Conservation (phyloP, 1,140 invertebrate genomes). For the Wiebesia pumilae region DNA sequence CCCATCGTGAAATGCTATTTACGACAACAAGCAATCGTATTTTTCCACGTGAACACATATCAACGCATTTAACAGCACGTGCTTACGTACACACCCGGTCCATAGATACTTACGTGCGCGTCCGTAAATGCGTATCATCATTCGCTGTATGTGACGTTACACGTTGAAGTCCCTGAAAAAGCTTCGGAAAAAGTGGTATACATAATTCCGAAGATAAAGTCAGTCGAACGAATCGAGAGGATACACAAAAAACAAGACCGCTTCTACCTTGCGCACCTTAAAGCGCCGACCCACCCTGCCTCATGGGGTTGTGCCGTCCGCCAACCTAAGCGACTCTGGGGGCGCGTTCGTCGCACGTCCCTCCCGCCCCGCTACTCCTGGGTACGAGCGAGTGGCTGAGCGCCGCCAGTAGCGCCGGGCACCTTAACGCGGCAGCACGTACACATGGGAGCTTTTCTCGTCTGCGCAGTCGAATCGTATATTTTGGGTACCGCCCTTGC, state of each 20-base stretch:
- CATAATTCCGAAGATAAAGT: background rate
- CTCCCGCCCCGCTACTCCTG: background rate
- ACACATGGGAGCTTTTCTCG: constrained; percentile 45
- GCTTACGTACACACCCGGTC: no score
- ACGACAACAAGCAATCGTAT: no score
- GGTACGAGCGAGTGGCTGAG: background rate
- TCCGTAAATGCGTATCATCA: no score
- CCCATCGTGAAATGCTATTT: no score
- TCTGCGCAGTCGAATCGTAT: background rate
- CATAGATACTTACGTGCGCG: no score
- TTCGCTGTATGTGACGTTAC: no score
- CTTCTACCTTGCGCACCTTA: background rate
- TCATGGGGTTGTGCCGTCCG: background rate
- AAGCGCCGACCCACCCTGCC: background rate
- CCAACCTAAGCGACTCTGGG: constrained; percentile 17
- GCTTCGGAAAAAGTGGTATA: no score
- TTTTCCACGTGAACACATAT: no score
- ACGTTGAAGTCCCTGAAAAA: no score
- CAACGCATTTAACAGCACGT: no score
- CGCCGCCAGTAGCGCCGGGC: constrained; percentile 65
- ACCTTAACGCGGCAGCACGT: constrained; percentile 65
- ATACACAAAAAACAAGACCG: background rate
- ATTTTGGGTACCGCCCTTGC: constrained; percentile 30
- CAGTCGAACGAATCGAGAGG: background rate
- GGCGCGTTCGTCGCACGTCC: background rate